phyloP scores from a whole-genome alignment of 2,797 vertebrate genomes.

The Masticophis lateralis region DNA sequence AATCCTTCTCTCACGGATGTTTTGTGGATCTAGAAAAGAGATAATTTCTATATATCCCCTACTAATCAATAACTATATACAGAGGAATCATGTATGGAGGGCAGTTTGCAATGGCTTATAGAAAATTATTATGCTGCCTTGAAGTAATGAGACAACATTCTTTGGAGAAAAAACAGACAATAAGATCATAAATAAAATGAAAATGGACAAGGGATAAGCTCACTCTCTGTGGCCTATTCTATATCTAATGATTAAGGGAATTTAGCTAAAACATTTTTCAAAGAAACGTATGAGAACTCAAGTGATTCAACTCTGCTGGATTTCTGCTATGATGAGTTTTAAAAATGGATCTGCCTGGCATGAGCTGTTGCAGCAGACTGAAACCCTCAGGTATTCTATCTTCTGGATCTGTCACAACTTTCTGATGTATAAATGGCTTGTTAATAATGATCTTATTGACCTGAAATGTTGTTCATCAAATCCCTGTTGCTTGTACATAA shows the following conservation, averaged over 20 bases:
- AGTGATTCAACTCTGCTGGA: neutral
- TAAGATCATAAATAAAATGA: neutral
- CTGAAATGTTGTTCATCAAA: neutral
- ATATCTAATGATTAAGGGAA: neutral
- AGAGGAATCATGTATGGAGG: neutral
- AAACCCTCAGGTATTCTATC: neutral
- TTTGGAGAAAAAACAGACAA: neutral
- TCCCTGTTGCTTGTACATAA: neutral
- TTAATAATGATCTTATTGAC: constrained; percentile 8
- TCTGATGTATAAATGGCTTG: neutral
- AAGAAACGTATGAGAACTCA: neutral
- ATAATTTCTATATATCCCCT: neutral
- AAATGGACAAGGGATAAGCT: neutral
- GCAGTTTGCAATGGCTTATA: neutral
- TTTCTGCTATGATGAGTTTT: neutral
- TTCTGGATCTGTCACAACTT: neutral
- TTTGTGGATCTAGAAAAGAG: neutral
- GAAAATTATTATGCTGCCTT: neutral
- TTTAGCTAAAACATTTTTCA: neutral
- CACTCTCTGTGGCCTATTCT: neutral
- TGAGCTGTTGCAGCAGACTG: neutral
- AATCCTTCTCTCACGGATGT: neutral
- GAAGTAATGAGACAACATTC: neutral
- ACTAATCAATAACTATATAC: neutral
- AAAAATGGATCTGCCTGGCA: constrained; percentile 8